Evolutionary conservation across 2,113 vertebrate genomes (phyloP), one percentile per base, ranked within the genome.

Genomic region (Brachyhypopomus occidentalis): DNA sequence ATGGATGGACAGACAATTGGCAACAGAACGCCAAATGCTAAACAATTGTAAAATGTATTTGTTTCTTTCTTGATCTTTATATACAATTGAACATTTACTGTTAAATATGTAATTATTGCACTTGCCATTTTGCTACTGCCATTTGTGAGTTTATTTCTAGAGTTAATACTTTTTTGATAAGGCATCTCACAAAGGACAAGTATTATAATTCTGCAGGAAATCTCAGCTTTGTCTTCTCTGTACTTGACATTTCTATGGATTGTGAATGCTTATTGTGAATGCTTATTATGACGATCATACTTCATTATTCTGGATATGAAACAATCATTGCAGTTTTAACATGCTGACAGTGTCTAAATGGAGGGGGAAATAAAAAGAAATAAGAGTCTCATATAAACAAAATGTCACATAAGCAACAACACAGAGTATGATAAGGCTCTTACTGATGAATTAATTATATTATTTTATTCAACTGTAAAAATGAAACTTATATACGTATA

Each of bases 191-290:
- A 81, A 80, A 62, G 63, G 83, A 78, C 80, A 83, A 86, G 80
- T 86, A 87, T 88, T 84, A 86, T 81, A 84, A 78, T 79, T 74
- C 63, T 76, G 63, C 79, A 69, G 48, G 78, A 81, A 85, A 82
- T 85, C 80, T 82, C 67, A 75, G 5, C 81, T 45, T 45, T 77
- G 82, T 85, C 84, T 59, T 84, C 84, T 79, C 81, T 75, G 81
- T 86, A 80, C 82, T 83, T 90, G 91, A 92, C 91, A 92, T 91
- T 91, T 92, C 87, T 88, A 71, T 62, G 87, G 86, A 91, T 91
- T 88, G 81, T 85, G 87, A 86, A 84, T 83, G 79, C 86, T 85
- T 86, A 80, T 87, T 88, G 87, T 87, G 83, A 82, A n/a, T 83
- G 79, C 86, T 85, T 86, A 80, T 87, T 88, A 87, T 87, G 83